Conservation (phyloP, 2,888 invertebrate species). For the Calliscelio sp. region DNA sequence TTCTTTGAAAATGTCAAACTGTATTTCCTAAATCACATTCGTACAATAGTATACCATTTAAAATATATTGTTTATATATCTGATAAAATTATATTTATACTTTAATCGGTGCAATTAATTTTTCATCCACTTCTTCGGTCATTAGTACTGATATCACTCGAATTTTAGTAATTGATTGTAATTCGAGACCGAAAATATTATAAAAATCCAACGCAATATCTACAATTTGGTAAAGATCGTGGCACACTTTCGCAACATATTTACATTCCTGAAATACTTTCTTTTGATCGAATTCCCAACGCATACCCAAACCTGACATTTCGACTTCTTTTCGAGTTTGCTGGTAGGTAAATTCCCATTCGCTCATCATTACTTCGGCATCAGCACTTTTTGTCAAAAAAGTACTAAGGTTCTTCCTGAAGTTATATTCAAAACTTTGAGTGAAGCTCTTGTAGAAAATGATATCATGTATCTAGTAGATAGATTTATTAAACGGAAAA, state of each 20-base stretch:
- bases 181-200: constrained; percentile 94
- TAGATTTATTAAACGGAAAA: no score
- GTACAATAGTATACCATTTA: no score
- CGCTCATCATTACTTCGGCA: constrained; percentile 90
- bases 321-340: constrained; percentile 93
- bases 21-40: constrained; percentile 87
- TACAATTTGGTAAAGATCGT: constrained; percentile 92
- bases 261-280: constrained; percentile 93
- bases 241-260: constrained; percentile 92
- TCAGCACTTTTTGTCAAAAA: constrained; percentile 87
- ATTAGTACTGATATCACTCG: constrained; percentile 95
- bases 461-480: no score
- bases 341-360: constrained; percentile 92
- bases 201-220: constrained; percentile 94
- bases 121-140: constrained; percentile 90
- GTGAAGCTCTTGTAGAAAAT: no score
- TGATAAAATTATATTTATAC: no score
- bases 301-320: constrained; percentile 92
- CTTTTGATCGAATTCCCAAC: constrained; percentile 97
- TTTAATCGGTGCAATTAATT: constrained; percentile 91
- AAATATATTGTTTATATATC: no score
- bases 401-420: constrained; percentile 87
- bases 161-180: constrained; percentile 95
- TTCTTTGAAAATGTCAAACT: constrained; percentile 93
- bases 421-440: no score